A percentile compares a stretch with the other conserved stretches of the same genome.
These are phyloP conservation scores for Balanococcus diminutus DNA, from an alignment of 2,888 invertebrate species.

Conservation along the genomic window DNA sequence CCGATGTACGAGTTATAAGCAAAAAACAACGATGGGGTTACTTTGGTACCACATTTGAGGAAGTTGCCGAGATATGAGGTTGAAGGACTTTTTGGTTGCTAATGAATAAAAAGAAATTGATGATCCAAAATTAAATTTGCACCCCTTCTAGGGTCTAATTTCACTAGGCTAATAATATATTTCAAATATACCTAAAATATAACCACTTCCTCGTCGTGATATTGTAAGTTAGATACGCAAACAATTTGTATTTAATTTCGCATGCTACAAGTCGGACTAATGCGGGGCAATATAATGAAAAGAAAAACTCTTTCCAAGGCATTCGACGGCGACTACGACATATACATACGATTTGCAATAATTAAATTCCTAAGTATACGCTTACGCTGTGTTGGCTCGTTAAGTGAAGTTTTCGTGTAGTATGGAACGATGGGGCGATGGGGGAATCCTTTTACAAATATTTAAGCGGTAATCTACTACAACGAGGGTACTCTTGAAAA, in stretches of 20 bases:
- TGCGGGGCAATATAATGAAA: background rate
- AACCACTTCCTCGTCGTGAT: background rate
- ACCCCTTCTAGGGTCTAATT: no score
- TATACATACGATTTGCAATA: constrained; percentile 21
- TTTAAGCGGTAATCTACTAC: constrained; percentile 9
- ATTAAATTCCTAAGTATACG: constrained; percentile 13
- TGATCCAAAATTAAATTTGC: no score
- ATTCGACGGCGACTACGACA: background rate
- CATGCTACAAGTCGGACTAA: background rate
- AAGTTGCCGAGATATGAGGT: no score
- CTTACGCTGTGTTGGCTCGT: background rate
- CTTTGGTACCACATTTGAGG: no score
- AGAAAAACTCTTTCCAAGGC: background rate
- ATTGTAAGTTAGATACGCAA: background rate
- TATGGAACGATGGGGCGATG: background rate
- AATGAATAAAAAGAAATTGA: no score
- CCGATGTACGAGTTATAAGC: no score
- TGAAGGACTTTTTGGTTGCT: no score
- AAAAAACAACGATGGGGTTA: no score
- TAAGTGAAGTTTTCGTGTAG: background rate
- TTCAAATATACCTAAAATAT: background rate
- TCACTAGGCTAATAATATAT: no score
- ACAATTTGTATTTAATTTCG: background rate
- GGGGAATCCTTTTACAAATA: background rate
- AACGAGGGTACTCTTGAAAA: background rate